Evolutionary conservation across 37 sponge, comb jelly and placozoan genomes (phyloP), one percentile per base, ranked within the genome.

Genomic region (Halisarca cf. caerulea): DNA sequence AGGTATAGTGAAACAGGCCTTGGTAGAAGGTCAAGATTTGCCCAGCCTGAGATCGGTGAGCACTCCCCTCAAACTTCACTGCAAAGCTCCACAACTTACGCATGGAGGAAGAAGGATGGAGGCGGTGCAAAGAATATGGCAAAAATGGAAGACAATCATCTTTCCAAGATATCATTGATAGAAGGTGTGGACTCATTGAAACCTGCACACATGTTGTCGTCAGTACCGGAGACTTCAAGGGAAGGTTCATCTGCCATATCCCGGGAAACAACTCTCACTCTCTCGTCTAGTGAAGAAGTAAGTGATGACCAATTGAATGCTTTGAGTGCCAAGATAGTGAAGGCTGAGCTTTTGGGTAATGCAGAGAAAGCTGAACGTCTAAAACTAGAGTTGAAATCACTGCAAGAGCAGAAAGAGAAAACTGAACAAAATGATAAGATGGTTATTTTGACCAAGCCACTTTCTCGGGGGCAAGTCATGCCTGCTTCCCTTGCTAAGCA

Each of bases 301-400:
- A 87, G 86, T 33, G 91, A 91, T 57, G 54, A 88, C 18, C 85
- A 92, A 36, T 82, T 97, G 32, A 95, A 97, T 82, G 27, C 91
- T n/a, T 27, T 93, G 8, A 84, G 90, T 30, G 95, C 98, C 23
- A 92, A 90, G 59, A 61, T 95, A 28, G 69, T 94, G 51, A 94
- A 87, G 85, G 98, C 98, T 25, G 98, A 97, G 82, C 36, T 97
- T 27, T 55, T 88, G 55, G 98, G 98, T 34, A 61, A 97, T 36
- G 28, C 70, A 17, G 86, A 32, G 23, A 89, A 88, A 53, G 82
- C 83, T 5, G 64, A 72, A 6, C 42, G 20, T 0, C 85, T 92
- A 59, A 87, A 89, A 62, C 66, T 38, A 24, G 79, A 93, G 25
- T 59, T 91, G 0, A 73, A 62, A 14, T 72, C 42, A 45, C 62